Evolutionary conservation across 2,113 vertebrate species (phyloP), one percentile per base, ranked within the genome.

Genomic region (Artemisiospiza belli): DNA sequence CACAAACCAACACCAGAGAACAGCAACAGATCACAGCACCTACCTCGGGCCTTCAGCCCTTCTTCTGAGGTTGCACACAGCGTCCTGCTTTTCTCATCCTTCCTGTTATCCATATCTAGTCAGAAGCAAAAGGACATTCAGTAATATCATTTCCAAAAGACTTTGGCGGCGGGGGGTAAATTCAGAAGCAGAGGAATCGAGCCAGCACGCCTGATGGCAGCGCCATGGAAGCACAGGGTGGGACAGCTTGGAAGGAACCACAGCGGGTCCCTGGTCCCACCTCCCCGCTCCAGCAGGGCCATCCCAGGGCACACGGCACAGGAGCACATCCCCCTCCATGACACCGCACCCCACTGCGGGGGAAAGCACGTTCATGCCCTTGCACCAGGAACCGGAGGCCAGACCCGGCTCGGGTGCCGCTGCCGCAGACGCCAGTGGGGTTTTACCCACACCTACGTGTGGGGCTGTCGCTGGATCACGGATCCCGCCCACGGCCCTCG

Each of bases 81-180:
- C 0, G 31, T 61, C 72, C 93, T 76, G 4, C 43, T 82, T 37
- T 95, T 96, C 49, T 97, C 96, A 76, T 96, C 80, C 47, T 76
- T 84, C 39, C 28, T 54, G 58, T 57, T 61, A 74, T 96, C 96
- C 97, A 97, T 98, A 77, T 12, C 97, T 98, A 89, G 31, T 11
- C 59, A 58, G 64, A 79, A 30, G 33, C 80, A 72, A 57, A 64
- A 44, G 27, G 0, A 24, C 5, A 3, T 11, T 54, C 22, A 41
- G 0, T 11, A 43, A 30, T n/a, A 24, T 9, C 1, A 19, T 1
- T 30, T 25, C 27, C 57, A 35, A 39, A 70, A n/a, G 4, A 8
- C 12, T 20, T 4, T 4, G 28, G 6, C 28, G 28, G 17, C 30
- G 3, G 11, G 3, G 8, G 2, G 3, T 0, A 8, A 12, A 17